A percentile compares a stretch with the other conserved stretches of the same genome.
These are phyloP conservation scores for Podabrus alpinus DNA, from an alignment of 2,888 invertebrate species.

Conservation along the genomic window DNA sequence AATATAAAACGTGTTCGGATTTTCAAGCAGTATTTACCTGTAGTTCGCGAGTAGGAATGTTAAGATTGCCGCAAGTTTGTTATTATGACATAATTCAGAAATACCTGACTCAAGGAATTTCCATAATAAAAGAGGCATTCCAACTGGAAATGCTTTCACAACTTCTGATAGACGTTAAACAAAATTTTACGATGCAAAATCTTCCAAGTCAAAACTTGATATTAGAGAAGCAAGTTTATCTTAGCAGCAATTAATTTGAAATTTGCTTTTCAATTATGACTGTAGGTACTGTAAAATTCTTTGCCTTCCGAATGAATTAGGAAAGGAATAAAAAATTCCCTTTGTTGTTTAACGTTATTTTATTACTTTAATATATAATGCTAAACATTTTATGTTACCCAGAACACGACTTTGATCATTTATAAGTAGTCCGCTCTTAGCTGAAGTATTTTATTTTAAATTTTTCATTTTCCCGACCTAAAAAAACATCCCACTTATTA, in stretches of 20 bases:
- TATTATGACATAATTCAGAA: slow-evolving; percentile 31
- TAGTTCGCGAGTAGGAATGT: slow-evolving; percentile 28
- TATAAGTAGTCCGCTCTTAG: neutral
- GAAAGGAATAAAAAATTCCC: neutral
- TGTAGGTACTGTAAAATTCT: neutral
- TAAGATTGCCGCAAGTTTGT: slow-evolving; percentile 32
- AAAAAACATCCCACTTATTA: neutral
- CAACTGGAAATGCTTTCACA: slow-evolving; percentile 17
- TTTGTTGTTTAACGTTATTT: neutral
- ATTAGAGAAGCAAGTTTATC: neutral
- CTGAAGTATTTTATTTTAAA: neutral
- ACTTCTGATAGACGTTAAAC: slow-evolving; percentile 17
- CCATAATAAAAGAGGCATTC: slow-evolving; percentile 27
- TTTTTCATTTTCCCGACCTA: neutral
- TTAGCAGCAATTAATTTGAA: neutral
- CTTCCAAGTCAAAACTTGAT: slow-evolving; percentile 2
- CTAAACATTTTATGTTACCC: neutral
- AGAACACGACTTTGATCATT: neutral
- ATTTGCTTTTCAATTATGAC: neutral
- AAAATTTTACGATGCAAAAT: slow-evolving; percentile 13
- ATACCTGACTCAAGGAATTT: slow-evolving; percentile 26
- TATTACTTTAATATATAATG: neutral
- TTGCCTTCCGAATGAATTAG: neutral
- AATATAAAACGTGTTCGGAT: slow-evolving; percentile 31
- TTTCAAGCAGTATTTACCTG: slow-evolving; percentile 31